A percentile compares a stretch with the other conserved stretches of the same genome.
Evolutionary conservation across 2,113 vertebrate genomes (phyloP).

Genomic region (Blennius ocellaris): DNA sequence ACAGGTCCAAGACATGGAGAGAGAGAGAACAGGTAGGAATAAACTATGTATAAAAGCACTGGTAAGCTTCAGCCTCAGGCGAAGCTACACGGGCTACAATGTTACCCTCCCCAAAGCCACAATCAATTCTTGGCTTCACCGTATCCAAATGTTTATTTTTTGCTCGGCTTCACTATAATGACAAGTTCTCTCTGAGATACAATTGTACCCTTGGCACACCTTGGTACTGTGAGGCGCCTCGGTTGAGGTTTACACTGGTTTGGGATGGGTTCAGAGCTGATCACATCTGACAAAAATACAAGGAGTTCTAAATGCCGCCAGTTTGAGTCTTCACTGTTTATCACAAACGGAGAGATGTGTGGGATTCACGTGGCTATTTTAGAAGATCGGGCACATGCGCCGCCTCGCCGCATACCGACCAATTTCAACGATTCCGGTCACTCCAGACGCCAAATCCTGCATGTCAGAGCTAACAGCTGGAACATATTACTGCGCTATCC

Average conservation of each 20-base stretch:
- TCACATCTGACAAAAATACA: slow-evolving; percentile 28
- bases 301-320: slow-evolving; percentile 54
- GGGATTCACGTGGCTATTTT: slow-evolving; percentile 7
- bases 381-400: slow-evolving; percentile 12
- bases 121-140: slow-evolving; percentile 81
- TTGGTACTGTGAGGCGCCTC: slow-evolving; percentile 40
- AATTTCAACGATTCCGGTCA: slow-evolving; percentile 58
- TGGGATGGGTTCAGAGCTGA: slow-evolving; percentile 50
- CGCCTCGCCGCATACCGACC: slow-evolving; percentile 9
- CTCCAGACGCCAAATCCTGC: slow-evolving; percentile 62
- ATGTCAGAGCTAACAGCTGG: slow-evolving; percentile 66
- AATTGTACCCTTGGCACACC: slow-evolving; percentile 65
- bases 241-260: slow-evolving; percentile 51
- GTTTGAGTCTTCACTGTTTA: slow-evolving; percentile 18
- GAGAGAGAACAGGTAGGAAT: slow-evolving; percentile 82
- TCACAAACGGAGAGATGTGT: slow-evolving; percentile 30
- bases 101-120: slow-evolving; percentile 78
- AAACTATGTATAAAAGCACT: slow-evolving; percentile 83
- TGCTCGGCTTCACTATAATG: slow-evolving; percentile 72
- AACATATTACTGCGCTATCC: slow-evolving; percentile 60
- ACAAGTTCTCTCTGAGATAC: slow-evolving; percentile 72
- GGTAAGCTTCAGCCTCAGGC: slow-evolving; percentile 81
- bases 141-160: slow-evolving; percentile 82
- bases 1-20: slow-evolving; percentile 79
- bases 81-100: slow-evolving; percentile 76